Base-by-base conservation (phyloP, 2,888 invertebrate genomes). In the Homarus gammarus region DNA sequence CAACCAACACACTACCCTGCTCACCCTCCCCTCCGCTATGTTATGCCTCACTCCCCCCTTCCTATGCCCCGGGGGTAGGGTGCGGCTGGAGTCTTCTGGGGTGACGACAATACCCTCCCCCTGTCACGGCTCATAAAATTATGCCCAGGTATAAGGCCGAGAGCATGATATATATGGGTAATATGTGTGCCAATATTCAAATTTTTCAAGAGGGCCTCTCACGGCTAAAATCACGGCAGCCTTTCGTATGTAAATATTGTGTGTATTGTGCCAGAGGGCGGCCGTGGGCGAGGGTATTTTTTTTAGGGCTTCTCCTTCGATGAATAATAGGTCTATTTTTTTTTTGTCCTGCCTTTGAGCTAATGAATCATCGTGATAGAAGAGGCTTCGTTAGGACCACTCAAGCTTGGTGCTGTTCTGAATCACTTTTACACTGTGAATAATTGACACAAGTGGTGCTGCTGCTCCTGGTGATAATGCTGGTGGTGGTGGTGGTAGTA, bases 131-230 rank as follows among this genome's bases (percentile, higher is more conserved):
- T 49, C 70, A 83, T 70, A 83, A 83, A 82, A 82, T 82, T 68
- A 82, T 68, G 12, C 44, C 27, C 82, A 82, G 82, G 82, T 82
- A 82, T 64, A 68, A 31, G 82, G 36, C 18, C n/a, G 36, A 36
- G 27, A 18, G 40, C 33, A 40, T 82, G 82, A 82, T 82, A 68
- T 82, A 82, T 82, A 68, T 22, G 68, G 44, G 82, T 82, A 68
- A 82, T 82, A 68, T 64, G 82, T 64, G 82, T 38, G 82, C 38
- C 68, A 68, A 82, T 82, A 82, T 82, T 82, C 82, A 82, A 82
- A 82, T 82, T 82, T 82, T 82, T 82, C 82, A 68, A 82, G 82
- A 70, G 82, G 10, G 31, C 68, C 82, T 82, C 82, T 82, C 68
- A 82, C 82, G 44, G 68, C 15, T 64, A 70, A 68, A 82, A 82